Conservation (phyloP, 2,797 vertebrate species). For the Gymnodraco acuticeps region DNA sequence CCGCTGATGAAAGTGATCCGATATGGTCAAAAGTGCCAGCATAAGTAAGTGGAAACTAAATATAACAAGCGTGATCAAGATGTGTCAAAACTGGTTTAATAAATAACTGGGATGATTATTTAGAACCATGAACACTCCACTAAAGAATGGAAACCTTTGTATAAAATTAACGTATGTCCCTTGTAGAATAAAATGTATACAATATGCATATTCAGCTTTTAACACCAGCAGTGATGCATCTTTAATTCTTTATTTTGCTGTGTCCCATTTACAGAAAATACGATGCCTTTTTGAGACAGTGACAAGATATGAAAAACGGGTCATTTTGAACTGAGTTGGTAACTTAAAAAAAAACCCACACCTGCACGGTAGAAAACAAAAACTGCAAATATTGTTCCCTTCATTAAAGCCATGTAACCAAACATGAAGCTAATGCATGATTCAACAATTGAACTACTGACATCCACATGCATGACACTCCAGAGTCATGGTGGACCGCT, state of each 20-base stretch:
- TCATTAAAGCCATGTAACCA: slow-evolving; percentile 90
- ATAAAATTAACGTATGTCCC: slow-evolving; percentile 82
- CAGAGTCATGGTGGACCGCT: slow-evolving; percentile 41
- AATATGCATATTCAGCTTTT: slow-evolving; percentile 78
- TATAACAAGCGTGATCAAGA: slow-evolving; percentile 53
- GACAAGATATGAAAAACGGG: slow-evolving; percentile 67
- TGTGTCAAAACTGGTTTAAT: slow-evolving; percentile 87
- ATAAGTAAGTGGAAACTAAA: slow-evolving; percentile 38
- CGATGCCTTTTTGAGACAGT: slow-evolving; percentile 68
- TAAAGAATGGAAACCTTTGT: slow-evolving; percentile 84
- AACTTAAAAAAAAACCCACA: slow-evolving; percentile 72
- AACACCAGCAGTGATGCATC: slow-evolving; percentile 80
- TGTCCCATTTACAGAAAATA: slow-evolving; percentile 84
- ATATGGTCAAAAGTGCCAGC: not conserved
- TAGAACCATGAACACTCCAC: slow-evolving; percentile 90
- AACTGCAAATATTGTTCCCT: slow-evolving; percentile 89
- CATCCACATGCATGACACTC: slow-evolving; percentile 63
- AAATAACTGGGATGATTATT: slow-evolving; percentile 89
- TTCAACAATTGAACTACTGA: slow-evolving; percentile 82
- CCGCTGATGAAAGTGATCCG: fast-evolving
- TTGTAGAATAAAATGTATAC: slow-evolving; percentile 68
- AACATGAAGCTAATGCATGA: slow-evolving; percentile 75
- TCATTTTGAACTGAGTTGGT: slow-evolving; percentile 77
- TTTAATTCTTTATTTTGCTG: slow-evolving; percentile 82
- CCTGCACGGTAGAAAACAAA: slow-evolving; percentile 53